A percentile compares a stretch with the other conserved stretches of the same genome.
phyloP scores from a whole-genome alignment of 2,888 invertebrate genomes.

The Plebejus argus region DNA sequence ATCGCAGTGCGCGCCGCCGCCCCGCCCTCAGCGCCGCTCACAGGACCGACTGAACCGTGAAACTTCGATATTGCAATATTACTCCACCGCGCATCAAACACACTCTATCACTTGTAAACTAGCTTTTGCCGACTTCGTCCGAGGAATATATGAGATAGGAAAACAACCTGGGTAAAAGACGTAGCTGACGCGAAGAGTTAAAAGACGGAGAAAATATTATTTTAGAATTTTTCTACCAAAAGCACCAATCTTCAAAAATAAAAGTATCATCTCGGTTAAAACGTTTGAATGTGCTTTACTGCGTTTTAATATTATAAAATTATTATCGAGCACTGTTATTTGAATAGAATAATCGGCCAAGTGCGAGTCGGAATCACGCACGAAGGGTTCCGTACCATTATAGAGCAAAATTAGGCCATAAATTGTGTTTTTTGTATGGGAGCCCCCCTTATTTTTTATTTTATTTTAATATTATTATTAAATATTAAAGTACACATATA shows the following conservation, averaged over 20 bases:
- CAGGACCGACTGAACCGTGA: slow-evolving; percentile 24
- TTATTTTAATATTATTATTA: no score
- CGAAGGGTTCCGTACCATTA: no score
- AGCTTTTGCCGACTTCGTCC: background rate
- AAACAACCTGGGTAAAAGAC: background rate
- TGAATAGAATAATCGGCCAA: no score
- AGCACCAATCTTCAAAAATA: no score
- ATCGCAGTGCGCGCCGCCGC: slow-evolving; percentile 13
- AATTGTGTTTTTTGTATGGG: no score
- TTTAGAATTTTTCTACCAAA: background rate
- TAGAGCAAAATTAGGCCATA: no score
- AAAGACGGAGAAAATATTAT: background rate
- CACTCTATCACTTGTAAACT: background rate
- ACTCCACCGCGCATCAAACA: background rate
- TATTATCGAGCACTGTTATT: background rate
- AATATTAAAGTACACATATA: no score
- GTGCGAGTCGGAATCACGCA: no score
- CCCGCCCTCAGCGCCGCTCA: slow-evolving; percentile 5
- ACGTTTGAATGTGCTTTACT: background rate
- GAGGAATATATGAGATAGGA: background rate
- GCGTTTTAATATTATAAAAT: background rate
- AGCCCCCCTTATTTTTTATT: no score
- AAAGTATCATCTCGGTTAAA: background rate
- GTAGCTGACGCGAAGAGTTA: background rate
- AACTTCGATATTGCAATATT: slow-evolving; percentile 11